Evolutionary conservation across 2,113 vertebrate species (phyloP).

Genomic region (Archocentrus centrarchus): DNA sequence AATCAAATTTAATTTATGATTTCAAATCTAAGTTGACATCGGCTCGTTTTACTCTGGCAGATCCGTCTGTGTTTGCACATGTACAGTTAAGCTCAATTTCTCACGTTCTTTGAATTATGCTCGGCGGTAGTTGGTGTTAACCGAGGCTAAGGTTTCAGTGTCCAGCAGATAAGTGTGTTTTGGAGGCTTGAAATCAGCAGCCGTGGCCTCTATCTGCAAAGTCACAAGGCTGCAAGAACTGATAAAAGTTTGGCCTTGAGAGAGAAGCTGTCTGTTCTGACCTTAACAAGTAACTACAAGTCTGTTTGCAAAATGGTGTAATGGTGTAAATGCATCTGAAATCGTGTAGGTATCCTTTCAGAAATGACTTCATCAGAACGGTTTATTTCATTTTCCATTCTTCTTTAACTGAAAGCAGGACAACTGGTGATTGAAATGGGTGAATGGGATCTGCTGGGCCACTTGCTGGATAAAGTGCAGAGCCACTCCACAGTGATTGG

Average conservation of each 20-base stretch:
- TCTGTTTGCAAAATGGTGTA: too few species aligned
- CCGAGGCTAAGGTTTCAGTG: constrained; percentile 67
- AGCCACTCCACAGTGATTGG: constrained; percentile 95
- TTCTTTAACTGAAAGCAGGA: constrained; percentile 4
- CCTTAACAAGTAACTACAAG: not conserved
- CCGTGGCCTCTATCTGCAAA: constrained; percentile 52
- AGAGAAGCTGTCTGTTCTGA: constrained; percentile 18
- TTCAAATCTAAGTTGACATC: not conserved
- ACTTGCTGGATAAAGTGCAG: constrained; percentile 94
- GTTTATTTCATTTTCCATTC: not conserved
- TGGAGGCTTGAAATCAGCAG: constrained; percentile 55
- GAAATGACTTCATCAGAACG: not conserved
- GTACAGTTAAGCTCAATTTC: not conserved
- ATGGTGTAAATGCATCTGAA: not conserved
- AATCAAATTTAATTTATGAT: not conserved
- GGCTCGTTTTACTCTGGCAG: not conserved
- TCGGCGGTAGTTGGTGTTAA: not conserved
- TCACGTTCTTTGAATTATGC: not conserved
- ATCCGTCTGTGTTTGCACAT: not conserved
- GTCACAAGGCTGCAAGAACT: not conserved
- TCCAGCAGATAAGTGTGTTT: constrained; percentile 61
- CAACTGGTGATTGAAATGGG: constrained; percentile 84
- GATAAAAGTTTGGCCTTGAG: constrained; percentile 43
- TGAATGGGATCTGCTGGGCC: constrained; percentile 94
- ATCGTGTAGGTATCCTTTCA: not conserved